Evolutionary conservation across 1,140 invertebrate species (phyloP).

Genomic region (Scaptodrosophila lebanonensis): DNA sequence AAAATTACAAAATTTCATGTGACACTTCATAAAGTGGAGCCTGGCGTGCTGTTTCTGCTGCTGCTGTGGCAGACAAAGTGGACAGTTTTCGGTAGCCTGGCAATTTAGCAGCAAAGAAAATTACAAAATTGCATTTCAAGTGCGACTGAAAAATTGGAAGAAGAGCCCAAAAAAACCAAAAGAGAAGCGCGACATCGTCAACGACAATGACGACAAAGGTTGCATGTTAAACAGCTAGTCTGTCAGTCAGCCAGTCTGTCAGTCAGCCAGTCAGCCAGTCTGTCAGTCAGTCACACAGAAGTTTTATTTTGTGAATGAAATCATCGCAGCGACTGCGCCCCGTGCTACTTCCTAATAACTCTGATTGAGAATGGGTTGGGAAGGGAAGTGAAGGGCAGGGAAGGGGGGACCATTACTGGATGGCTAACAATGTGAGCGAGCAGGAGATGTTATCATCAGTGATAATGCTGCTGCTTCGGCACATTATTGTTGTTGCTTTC

Average conservation of each 20-base stretch:
- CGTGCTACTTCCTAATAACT: no score
- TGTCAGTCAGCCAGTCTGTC: no score
- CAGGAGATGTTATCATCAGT: no score
- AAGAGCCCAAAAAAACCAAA: no score
- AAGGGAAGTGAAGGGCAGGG: no score
- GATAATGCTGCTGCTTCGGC: no score
- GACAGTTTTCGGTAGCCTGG: background rate
- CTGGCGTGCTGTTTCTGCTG: no score
- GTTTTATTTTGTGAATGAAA: conserved; percentile 36
- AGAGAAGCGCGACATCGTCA: background rate
- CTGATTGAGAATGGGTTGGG: no score
- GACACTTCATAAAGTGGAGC: conserved; percentile 47
- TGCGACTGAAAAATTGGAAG: background rate
- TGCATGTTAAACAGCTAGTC: conserved; percentile 10
- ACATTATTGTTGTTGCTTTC: conserved; percentile 20
- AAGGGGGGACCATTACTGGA: no score
- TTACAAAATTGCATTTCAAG: conserved; percentile 23
- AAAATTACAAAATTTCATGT: conserved; percentile 73
- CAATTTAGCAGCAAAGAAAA: conserved; percentile 23
- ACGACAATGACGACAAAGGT: background rate
- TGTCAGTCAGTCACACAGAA: no score
- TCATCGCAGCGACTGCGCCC: no score
- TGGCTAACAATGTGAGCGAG: conserved; percentile 14
- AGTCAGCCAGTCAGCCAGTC: no score
- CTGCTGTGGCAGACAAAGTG: background rate